Evolutionary conservation across 1,140 invertebrate genomes (phyloP).

Genomic region (Chrysomallon squamiferum): DNA sequence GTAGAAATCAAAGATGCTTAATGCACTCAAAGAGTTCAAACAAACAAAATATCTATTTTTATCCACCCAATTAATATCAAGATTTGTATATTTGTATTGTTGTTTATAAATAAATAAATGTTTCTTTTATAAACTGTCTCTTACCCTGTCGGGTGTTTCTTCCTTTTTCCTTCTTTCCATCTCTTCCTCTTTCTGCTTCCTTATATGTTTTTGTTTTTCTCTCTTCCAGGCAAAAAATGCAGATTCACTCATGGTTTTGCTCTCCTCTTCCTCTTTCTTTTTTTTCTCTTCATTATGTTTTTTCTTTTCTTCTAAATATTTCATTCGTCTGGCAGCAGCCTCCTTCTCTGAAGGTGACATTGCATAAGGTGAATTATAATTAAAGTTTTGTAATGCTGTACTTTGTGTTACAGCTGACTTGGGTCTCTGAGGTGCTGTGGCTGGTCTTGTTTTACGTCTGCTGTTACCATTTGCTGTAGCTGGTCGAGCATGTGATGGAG

Average conservation of each 20-base stretch:
- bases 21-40: no score
- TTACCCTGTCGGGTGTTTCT: conserved; percentile 32
- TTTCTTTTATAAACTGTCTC: background rate
- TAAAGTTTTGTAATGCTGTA: conserved; percentile 26
- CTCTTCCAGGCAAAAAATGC: conserved; percentile 45
- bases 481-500: conserved; percentile 44
- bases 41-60: no score
- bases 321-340: conserved; percentile 25
- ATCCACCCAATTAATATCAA: no score
- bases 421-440: conserved; percentile 17
- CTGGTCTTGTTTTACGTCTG: conserved; percentile 19
- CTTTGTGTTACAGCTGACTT: conserved; percentile 22
- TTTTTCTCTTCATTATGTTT: conserved; percentile 28
- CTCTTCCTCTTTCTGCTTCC: conserved; percentile 24
- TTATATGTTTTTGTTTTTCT: conserved; percentile 31
- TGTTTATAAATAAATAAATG: no score
- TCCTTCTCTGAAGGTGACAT: conserved; percentile 43
- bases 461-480: conserved; percentile 22
- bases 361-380: conserved; percentile 56
- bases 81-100: no score
- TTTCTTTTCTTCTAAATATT: conserved; percentile 29
- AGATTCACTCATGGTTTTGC: conserved; percentile 31
- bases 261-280: conserved; percentile 31
- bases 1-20: no score
- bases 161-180: conserved; percentile 30